Evolutionary conservation across 2,797 vertebrate species (phyloP), one percentile per base, ranked within the genome.

Genomic region (Mastacembelus armatus): DNA sequence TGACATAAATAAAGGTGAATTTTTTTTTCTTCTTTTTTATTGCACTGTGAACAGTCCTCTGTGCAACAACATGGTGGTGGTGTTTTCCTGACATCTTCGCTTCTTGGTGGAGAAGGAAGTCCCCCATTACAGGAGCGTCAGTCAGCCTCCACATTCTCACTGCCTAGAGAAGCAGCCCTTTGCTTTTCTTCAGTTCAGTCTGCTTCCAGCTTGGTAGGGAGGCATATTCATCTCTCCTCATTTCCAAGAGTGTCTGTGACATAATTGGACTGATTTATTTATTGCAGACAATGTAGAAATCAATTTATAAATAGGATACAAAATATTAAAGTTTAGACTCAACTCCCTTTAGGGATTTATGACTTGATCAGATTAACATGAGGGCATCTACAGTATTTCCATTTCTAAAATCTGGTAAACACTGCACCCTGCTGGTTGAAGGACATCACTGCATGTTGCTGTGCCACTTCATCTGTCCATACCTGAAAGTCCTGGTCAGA

Each of bases 401-500:
- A 68, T 66, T 29, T 0, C 6, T 3, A 44, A 42, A 43, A 47
- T 29, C 43, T 74, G 55, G 71, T 30, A 6, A 71, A 79, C 52
- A 49, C 75, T 78, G 83, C 70, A 2, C 12, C 69, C 83, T 89
- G 58, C 62, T 89, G 83, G 83, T 22, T 5, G 32, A 40, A 27
- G 38, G 3, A 3, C n/a, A 3, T 36, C 4, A 68, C 32, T 77
- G 67, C 85, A 68, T 1, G 9, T n/a, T 36, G 15, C 7, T 19
- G 16, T 5, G 38, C 8, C 21, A 8, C 7, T 43, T 3, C 3
- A 3, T 61, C 29, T n/a, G 51, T 5, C 74, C 68, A 92, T 71
- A 93, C 93, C 93, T 94, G 92, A 60, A 94, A 94, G 86, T 94
- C 92, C 14, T 92, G 84, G 63, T 93, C 91, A 4, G 92, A 92